Conservation (phyloP, 2,113 vertebrate species). For the Meleagris gallopavo region DNA sequence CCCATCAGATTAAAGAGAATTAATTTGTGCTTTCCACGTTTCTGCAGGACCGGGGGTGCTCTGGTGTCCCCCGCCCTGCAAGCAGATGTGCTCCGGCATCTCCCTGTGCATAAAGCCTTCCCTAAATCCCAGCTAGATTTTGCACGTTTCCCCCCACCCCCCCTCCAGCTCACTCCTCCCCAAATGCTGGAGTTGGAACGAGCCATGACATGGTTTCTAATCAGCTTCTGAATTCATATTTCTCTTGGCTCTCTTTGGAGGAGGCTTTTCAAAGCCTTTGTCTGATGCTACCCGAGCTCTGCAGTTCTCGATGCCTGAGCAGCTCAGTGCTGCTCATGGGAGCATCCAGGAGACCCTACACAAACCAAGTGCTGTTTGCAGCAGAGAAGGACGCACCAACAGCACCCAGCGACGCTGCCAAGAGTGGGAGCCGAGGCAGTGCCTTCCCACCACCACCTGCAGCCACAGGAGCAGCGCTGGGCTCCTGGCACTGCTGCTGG, state of each 20-base stretch:
- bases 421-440: background rate
- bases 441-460: accelerated
- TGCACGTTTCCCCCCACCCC: background rate
- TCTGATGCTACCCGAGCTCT: background rate
- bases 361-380: accelerated
- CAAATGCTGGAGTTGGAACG: slow-evolving; percentile 45
- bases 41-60: accelerated
- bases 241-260: background rate
- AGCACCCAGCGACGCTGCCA: background rate
- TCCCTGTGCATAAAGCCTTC: background rate
- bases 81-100: background rate
- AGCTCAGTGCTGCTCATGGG: accelerated
- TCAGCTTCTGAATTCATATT: slow-evolving; percentile 37
- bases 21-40: background rate
- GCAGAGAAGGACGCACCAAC: background rate
- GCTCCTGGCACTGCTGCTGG: background rate
- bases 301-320: background rate
- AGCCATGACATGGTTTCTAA: slow-evolving; percentile 66
- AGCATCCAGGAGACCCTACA: background rate
- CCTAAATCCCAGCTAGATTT: slow-evolving; percentile 35
- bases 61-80: background rate
- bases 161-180: slow-evolving; percentile 8
- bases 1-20: background rate
- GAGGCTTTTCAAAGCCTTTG: background rate
- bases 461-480: accelerated